Conservation (phyloP, 2,797 vertebrate species). For the Squalus acanthias region DNA sequence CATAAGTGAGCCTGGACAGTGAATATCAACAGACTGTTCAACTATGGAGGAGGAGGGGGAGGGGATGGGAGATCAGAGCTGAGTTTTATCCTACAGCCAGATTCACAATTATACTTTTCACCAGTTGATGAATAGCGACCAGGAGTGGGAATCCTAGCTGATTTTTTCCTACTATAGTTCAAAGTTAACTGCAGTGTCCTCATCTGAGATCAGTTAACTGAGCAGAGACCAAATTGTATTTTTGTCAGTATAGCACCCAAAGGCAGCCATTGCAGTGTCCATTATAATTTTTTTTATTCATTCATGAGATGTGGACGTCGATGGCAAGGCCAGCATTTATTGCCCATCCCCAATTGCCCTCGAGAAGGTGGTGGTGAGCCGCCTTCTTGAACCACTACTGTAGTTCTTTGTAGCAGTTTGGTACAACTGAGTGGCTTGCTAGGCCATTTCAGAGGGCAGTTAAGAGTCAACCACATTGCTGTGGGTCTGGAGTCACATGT, state of each 20-base stretch:
- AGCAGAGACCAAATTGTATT: background rate
- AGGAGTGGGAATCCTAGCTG: background rate
- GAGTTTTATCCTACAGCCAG: background rate
- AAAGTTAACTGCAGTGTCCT: background rate
- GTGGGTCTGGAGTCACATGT: too few relatives aligned
- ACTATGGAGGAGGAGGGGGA: background rate
- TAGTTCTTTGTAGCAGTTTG: too few relatives aligned
- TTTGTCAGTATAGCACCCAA: background rate
- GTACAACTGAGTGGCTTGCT: too few relatives aligned
- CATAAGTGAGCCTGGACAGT: background rate
- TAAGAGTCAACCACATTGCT: too few relatives aligned
- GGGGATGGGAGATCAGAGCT: background rate
- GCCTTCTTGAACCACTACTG: too few relatives aligned
- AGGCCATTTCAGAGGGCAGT: too few relatives aligned
- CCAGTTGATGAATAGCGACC: background rate
- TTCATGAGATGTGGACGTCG: too few relatives aligned
- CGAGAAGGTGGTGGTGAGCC: too few relatives aligned
- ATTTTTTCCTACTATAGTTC: background rate
- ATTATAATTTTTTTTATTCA: background rate
- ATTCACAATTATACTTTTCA: background rate
- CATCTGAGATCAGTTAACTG: background rate
- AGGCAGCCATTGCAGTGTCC: background rate
- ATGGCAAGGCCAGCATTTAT: too few relatives aligned
- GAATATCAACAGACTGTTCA: background rate
- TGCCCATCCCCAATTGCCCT: too few relatives aligned